These are phyloP conservation scores for Drosophila barbarae DNA, from an alignment of 2,888 invertebrate species.

Conservation along the genomic window DNA sequence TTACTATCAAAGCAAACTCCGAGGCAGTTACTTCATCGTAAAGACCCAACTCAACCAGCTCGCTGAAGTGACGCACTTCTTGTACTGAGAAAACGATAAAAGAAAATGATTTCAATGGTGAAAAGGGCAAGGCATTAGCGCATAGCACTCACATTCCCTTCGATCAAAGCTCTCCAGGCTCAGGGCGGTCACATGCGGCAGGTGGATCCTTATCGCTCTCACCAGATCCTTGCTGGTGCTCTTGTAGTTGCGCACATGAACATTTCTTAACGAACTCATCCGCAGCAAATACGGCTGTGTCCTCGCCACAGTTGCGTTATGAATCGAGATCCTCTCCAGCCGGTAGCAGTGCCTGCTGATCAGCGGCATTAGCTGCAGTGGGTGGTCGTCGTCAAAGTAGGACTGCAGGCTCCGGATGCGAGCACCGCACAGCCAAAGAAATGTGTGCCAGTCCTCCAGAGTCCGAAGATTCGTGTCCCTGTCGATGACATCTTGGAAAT, in stretches of 20 bases:
- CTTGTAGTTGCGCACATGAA: conserved; percentile 59
- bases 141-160: conserved; percentile 46
- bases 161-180: conserved; percentile 59
- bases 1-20: conserved; percentile 53
- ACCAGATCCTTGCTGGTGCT: conserved; percentile 59
- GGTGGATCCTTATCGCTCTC: conserved; percentile 39
- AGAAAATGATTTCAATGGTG: background rate
- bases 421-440: conserved; percentile 57
- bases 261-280: conserved; percentile 41
- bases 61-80: conserved; percentile 51
- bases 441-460: conserved; percentile 60
- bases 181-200: conserved; percentile 48
- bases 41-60: conserved; percentile 50
- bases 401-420: conserved; percentile 50
- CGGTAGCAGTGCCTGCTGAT: conserved; percentile 50
- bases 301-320: conserved; percentile 52
- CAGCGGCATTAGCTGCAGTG: conserved; percentile 52
- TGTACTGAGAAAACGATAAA: conserved; percentile 40
- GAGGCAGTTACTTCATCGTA: conserved; percentile 56
- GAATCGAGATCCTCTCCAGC: conserved; percentile 52
- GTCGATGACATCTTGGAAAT: conserved; percentile 52
- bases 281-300: conserved; percentile 47
- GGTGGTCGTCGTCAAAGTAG: conserved; percentile 59
- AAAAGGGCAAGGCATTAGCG: too few relatives aligned
- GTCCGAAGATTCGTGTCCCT: conserved; percentile 50